These are phyloP conservation scores for Brenthis ino DNA, from an alignment of 2,888 invertebrate species.

Conservation along the genomic window DNA sequence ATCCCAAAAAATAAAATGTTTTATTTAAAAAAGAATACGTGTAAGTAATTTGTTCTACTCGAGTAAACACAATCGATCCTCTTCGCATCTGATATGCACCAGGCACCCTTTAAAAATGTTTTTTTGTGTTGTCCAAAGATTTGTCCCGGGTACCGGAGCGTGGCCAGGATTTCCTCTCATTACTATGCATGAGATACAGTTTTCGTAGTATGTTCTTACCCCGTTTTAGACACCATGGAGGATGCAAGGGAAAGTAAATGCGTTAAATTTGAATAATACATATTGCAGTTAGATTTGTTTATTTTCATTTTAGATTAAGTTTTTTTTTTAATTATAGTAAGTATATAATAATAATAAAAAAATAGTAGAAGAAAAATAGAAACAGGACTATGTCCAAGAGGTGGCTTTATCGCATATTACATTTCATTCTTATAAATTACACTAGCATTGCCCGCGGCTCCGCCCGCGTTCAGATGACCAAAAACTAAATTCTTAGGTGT, in stretches of 20 bases:
- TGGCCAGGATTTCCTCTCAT: constrained; percentile 45
- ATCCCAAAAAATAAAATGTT: no score
- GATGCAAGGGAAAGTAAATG: constrained; percentile 4
- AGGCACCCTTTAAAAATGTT: constrained; percentile 43
- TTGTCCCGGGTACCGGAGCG: constrained; percentile 40
- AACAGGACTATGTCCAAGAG: no score
- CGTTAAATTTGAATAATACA: constrained; percentile 3
- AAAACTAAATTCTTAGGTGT: no score
- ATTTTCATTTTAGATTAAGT: no score
- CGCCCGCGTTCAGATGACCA: no score
- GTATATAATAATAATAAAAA: no score
- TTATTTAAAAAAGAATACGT: not conserved
- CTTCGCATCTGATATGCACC: constrained; percentile 11
- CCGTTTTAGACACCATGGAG: constrained; percentile 5
- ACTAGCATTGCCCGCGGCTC: no score
- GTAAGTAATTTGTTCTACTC: not conserved
- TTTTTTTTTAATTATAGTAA: no score
- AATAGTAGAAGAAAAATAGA: no score
- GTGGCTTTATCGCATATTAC: not conserved
- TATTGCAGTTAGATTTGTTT: not conserved
- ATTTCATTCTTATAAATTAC: not conserved
- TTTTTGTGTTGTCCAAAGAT: constrained; percentile 30
- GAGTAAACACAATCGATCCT: constrained; percentile 14
- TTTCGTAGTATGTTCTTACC: constrained; percentile 33
- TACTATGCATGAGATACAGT: constrained; percentile 54